Conservation (phyloP, 1,140 invertebrate genomes). For the Cotesia glomerata region DNA sequence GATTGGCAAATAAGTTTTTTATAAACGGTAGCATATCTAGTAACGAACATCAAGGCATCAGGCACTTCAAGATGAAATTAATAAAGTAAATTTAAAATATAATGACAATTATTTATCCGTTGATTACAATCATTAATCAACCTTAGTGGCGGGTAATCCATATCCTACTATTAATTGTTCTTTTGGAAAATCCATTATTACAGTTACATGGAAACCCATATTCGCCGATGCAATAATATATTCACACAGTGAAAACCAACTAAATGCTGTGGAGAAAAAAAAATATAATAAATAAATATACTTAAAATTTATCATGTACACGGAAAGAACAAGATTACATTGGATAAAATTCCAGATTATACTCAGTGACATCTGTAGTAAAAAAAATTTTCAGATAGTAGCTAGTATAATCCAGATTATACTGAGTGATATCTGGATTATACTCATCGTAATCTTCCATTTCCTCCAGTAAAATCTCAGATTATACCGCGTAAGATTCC, state of each 20-base stretch:
- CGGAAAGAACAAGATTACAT: too few relatives aligned
- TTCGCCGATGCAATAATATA: constrained; percentile 89
- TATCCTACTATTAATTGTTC: constrained; percentile 79
- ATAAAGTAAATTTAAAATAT: constrained; percentile 4
- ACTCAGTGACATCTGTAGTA: too few relatives aligned
- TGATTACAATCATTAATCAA: constrained; percentile 48
- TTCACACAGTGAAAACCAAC: constrained; percentile 91
- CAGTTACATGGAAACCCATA: constrained; percentile 89
- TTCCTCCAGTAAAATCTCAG: too few relatives aligned
- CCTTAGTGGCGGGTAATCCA: constrained; percentile 54
- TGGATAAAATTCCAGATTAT: too few relatives aligned
- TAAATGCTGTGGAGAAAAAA: constrained; percentile 77
- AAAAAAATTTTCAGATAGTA: too few relatives aligned
- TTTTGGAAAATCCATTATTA: constrained; percentile 83
- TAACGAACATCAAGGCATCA: constrained; percentile 48
- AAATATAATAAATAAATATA: too few relatives aligned
- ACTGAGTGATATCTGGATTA: too few relatives aligned
- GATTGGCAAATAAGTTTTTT: constrained; percentile 20
- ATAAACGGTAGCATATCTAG: constrained; percentile 29
- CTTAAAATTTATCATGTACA: too few relatives aligned
- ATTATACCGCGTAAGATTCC: too few relatives aligned
- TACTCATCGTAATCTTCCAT: too few relatives aligned
- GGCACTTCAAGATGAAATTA: constrained; percentile 49
- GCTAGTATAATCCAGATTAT: too few relatives aligned
- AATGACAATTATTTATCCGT: background rate